Conservation (phyloP, 2,113 vertebrate genomes). For the Ictalurus punctatus region DNA sequence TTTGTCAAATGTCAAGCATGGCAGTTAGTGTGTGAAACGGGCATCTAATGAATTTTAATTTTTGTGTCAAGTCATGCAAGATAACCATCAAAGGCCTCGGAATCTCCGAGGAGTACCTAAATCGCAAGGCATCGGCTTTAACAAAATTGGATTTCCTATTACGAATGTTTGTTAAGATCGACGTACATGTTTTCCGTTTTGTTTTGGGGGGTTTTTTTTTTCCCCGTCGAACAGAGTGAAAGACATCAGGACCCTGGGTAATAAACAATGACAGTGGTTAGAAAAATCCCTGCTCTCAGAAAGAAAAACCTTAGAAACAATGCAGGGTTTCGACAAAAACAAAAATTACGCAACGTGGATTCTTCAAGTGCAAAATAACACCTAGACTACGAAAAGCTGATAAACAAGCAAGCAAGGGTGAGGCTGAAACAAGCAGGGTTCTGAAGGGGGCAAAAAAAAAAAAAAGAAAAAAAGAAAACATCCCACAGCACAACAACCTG, state of each 20-base stretch:
- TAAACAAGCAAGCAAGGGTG: background rate
- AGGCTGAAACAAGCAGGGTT: background rate
- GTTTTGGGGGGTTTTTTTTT: background rate
- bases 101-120: background rate
- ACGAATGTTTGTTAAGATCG: background rate
- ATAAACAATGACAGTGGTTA: constrained; percentile 14
- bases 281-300: background rate
- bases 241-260: constrained; percentile 1
- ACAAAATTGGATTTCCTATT: background rate
- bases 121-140: background rate
- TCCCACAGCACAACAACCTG: background rate
- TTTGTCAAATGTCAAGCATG: constrained; percentile 29
- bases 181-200: background rate
- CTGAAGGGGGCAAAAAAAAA: background rate
- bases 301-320: background rate
- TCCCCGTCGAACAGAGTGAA: background rate
- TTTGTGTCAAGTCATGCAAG: background rate
- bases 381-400: background rate
- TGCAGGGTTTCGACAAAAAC: background rate
- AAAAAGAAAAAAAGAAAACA: no score
- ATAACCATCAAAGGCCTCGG: background rate
- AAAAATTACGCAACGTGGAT: background rate
- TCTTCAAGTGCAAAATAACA: background rate
- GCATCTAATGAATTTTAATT: constrained; percentile 29
- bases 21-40: constrained; percentile 17